Evolutionary conservation across 1,140 invertebrate genomes (phyloP).

Genomic region (Caenorhabditis inopinata): DNA sequence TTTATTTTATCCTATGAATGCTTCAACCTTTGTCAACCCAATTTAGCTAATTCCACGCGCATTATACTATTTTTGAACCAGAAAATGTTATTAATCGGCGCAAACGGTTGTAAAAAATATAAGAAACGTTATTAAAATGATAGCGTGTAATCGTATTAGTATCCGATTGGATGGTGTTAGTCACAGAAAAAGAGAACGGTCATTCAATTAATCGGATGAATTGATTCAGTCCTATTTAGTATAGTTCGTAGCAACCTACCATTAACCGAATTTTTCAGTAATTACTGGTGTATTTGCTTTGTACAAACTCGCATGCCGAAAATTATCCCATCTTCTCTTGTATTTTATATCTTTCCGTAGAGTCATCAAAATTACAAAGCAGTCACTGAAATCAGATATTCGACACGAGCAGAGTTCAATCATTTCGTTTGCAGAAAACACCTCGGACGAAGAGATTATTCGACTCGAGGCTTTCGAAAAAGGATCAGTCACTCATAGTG

Average conservation of each 20-base stretch:
- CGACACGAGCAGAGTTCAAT: neutral
- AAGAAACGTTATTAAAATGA: no score
- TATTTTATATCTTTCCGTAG: neutral
- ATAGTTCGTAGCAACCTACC: neutral
- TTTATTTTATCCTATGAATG: no score
- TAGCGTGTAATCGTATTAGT: conserved; percentile 16
- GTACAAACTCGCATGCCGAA: neutral
- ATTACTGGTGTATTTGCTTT: neutral
- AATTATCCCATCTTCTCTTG: neutral
- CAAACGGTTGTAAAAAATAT: no score
- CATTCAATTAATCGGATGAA: conserved; percentile 3
- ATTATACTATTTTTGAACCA: neutral
- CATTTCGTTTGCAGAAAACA: neutral
- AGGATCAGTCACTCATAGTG: conserved; percentile 42
- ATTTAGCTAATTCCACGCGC: no score
- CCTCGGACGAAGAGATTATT: conserved; percentile 25
- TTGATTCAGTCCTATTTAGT: neutral
- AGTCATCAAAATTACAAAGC: neutral
- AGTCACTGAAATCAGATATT: neutral
- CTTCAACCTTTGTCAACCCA: no score
- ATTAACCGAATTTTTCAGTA: neutral
- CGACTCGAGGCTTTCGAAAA: conserved; percentile 32
- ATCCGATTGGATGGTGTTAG: neutral
- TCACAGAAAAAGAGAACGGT: neutral
- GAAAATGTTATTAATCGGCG: neutral